Evolutionary conservation across 2,113 vertebrate genomes (phyloP).

Genomic region (Seriola dumerili): DNA sequence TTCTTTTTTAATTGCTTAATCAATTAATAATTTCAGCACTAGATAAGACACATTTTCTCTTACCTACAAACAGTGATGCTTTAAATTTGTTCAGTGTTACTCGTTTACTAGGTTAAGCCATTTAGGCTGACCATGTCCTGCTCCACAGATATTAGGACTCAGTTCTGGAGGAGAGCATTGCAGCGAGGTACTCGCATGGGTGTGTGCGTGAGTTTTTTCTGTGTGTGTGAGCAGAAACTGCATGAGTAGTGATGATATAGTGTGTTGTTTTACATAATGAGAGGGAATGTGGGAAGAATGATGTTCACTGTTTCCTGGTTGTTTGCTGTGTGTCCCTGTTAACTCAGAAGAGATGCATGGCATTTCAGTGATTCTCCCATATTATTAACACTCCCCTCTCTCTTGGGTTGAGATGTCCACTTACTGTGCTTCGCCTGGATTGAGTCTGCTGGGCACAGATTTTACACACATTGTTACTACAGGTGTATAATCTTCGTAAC

Average conservation of each 20-base stretch:
- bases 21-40: not conserved
- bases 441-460: constrained; percentile 9
- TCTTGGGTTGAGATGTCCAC: constrained; percentile 24
- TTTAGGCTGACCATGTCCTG: constrained; percentile 65
- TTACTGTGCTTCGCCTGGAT: constrained; percentile 18
- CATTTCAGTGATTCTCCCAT: constrained; percentile 29
- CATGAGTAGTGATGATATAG: constrained; percentile 61
- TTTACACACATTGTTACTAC: constrained; percentile 30
- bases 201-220: constrained; percentile 56
- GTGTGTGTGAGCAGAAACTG: constrained; percentile 60
- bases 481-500: constrained; percentile 24
- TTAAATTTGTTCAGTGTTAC: constrained; percentile 9
- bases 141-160: constrained; percentile 85
- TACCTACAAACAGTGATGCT: not conserved
- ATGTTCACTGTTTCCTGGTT: constrained; percentile 61
- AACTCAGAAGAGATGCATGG: constrained; percentile 58
- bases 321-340: constrained; percentile 60
- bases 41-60: not conserved
- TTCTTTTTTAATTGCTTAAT: not conserved
- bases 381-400: constrained; percentile 38
- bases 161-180: constrained; percentile 85
- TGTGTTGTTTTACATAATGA: constrained; percentile 69
- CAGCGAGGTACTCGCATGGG: constrained; percentile 86
- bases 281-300: constrained; percentile 62
- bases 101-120: not conserved